Conservation (phyloP, 2,113 vertebrate species). For the Trichechus manatus region DNA sequence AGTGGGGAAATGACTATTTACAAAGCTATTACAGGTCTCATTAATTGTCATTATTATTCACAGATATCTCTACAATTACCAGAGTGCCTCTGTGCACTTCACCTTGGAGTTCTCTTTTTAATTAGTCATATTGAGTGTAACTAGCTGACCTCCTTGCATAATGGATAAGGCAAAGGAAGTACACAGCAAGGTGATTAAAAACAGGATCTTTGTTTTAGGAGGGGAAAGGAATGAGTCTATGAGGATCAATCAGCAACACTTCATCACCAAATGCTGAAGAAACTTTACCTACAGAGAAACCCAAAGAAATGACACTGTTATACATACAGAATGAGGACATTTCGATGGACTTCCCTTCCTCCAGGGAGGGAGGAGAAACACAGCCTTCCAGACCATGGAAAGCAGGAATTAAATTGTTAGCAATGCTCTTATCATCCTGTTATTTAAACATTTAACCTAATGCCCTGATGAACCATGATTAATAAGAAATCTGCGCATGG, state of each 20-base stretch:
- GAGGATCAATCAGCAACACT: constrained; percentile 71
- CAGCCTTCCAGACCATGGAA: constrained; percentile 40
- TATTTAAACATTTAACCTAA: constrained; percentile 76
- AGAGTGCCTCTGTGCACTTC: constrained; percentile 49
- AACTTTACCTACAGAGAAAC: constrained; percentile 58
- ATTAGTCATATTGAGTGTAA: constrained; percentile 77
- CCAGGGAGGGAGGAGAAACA: neutral
- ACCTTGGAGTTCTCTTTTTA: constrained; percentile 69
- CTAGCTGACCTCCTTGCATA: constrained; percentile 74
- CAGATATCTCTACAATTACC: constrained; percentile 67
- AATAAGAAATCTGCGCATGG: constrained; percentile 54
- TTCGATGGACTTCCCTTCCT: constrained; percentile 78
- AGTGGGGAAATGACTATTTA: constrained; percentile 73
- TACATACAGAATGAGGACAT: constrained; percentile 58
- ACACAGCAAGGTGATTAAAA: constrained; percentile 70
- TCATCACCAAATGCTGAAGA: constrained; percentile 53
- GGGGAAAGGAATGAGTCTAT: constrained; percentile 12
- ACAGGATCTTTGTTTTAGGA: neutral
- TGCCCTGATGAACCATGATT: constrained; percentile 66
- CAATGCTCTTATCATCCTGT: constrained; percentile 52
- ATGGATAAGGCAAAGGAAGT: constrained; percentile 62
- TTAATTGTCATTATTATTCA: constrained; percentile 81
- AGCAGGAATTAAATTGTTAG: constrained; percentile 75
- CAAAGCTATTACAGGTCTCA: constrained; percentile 75
- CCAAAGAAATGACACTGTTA: constrained; percentile 36